These are phyloP conservation scores for Pseudonaja textilis DNA, from an alignment of 2,113 vertebrate species.

Conservation along the genomic window DNA sequence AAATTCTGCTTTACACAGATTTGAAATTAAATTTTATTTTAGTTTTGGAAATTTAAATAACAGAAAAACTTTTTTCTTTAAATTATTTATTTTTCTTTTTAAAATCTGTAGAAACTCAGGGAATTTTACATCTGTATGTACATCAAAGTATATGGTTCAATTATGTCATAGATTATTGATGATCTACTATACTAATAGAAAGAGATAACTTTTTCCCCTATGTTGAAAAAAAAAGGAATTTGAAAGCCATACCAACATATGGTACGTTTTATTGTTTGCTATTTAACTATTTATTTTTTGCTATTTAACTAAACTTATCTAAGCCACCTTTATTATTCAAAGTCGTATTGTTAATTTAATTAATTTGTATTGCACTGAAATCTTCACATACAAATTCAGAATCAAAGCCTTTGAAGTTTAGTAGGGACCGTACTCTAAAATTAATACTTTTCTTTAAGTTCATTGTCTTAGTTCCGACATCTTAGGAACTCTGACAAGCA, in stretches of 20 bases:
- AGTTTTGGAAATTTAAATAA: background rate
- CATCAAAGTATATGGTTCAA: background rate
- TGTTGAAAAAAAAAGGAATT: background rate
- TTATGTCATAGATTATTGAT: background rate
- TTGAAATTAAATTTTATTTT: background rate
- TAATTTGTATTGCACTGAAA: background rate
- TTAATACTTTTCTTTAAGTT: background rate
- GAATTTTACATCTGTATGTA: background rate
- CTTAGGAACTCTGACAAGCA: background rate
- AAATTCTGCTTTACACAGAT: background rate
- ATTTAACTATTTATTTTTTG: background rate
- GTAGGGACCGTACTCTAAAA: background rate
- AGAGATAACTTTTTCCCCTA: background rate
- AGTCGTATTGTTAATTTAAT: background rate
- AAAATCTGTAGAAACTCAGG: background rate
- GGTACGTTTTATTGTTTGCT: background rate
- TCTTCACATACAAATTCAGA: background rate
- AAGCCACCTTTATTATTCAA: background rate
- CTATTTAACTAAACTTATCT: background rate
- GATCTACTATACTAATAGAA: background rate
- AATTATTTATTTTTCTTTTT: background rate
- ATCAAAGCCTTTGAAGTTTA: background rate
- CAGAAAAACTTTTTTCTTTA: background rate
- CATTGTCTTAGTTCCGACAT: background rate
- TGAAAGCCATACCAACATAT: background rate